These are phyloP conservation scores for Keiferia lycopersicella DNA, from an alignment of 2,888 invertebrate genomes.

Conservation along the genomic window DNA sequence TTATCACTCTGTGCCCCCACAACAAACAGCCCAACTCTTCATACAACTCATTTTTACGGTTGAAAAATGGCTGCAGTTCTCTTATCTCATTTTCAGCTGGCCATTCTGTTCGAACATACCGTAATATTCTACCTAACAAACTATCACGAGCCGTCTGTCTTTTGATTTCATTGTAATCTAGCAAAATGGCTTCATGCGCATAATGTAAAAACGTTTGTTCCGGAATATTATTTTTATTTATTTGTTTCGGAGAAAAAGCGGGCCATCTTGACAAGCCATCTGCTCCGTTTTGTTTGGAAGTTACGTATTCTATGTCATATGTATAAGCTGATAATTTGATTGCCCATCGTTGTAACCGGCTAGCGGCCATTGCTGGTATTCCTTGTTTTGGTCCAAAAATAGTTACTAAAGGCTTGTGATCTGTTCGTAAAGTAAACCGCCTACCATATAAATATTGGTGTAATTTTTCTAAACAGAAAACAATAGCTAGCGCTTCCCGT, in stretches of 20 bases:
- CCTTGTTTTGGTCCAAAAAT: slow-evolving; percentile 16
- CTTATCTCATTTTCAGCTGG: background rate
- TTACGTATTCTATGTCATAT: slow-evolving; percentile 27
- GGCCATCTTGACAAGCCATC: slow-evolving; percentile 21
- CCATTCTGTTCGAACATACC: background rate
- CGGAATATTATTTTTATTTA: background rate
- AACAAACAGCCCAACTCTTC: slow-evolving; percentile 24
- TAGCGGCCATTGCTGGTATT: slow-evolving; percentile 19
- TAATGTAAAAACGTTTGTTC: slow-evolving; percentile 26
- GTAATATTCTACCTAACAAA: background rate
- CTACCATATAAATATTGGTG: slow-evolving; percentile 22
- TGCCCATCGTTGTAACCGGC: slow-evolving; percentile 28
- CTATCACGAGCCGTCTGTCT: background rate
- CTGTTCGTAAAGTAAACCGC: background rate
- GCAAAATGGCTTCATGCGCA: slow-evolving; percentile 6
- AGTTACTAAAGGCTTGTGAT: slow-evolving; percentile 9
- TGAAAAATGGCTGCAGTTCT: slow-evolving; percentile 5
- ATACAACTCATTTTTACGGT: background rate
- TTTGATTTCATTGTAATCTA: slow-evolving; percentile 14
- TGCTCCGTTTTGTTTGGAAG: slow-evolving; percentile 20
- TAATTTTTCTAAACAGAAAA: slow-evolving; percentile 3
- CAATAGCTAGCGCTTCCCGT: slow-evolving; percentile 26
- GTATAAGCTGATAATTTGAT: slow-evolving; percentile 23
- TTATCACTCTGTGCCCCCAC: slow-evolving; percentile 34
- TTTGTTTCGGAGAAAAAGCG: too few relatives aligned